Conservation (phyloP, 2,113 vertebrate genomes). For the Propithecus coquereli region DNA sequence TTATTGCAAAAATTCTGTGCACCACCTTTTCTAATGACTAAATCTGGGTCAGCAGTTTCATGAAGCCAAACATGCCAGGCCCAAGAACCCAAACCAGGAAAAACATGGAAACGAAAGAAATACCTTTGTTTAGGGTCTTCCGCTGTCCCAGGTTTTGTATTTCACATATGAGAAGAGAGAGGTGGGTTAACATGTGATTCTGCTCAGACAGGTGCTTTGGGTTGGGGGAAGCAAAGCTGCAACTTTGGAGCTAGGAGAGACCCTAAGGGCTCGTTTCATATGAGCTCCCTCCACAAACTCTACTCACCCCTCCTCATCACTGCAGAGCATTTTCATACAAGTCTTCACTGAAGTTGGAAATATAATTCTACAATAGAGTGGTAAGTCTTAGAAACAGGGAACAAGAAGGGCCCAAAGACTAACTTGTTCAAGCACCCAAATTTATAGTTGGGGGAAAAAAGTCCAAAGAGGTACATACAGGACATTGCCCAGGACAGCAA, state of each 20-base stretch:
- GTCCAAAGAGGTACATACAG: background rate
- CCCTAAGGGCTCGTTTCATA: background rate
- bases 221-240: background rate
- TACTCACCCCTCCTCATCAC: background rate
- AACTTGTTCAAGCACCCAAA: background rate
- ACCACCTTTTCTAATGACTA: background rate
- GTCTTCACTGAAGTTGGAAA: background rate
- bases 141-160: background rate
- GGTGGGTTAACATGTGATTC: background rate
- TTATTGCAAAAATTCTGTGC: background rate
- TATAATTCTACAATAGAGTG: background rate
- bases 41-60: background rate
- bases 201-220: background rate
- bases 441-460: background rate
- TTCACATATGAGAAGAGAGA: background rate
- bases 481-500: background rate
- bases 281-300: background rate
- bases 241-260: background rate
- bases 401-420: background rate
- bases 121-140: background rate
- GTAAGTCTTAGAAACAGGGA: background rate
- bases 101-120: background rate
- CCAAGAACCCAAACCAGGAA: background rate
- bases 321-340: background rate
- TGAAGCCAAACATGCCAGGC: background rate